Percentiles rank a stretch among this genome's conserved stretches.
Evolutionary conservation across 1,140 invertebrate species (phyloP).

Genomic region (Psix sp.): DNA sequence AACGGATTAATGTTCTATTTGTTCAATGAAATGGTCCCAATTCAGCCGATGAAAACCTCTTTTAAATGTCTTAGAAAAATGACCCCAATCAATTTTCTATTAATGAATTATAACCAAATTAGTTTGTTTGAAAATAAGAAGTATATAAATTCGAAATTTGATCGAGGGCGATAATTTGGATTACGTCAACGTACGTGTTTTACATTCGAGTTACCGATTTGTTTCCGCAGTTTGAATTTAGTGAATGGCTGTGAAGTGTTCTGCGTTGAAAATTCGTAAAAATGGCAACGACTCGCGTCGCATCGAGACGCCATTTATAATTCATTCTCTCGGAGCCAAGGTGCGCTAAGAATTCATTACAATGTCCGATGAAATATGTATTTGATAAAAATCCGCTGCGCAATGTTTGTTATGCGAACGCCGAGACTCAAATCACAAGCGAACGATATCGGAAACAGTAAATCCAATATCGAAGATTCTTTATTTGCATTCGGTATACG

Average conservation of each 20-base stretch:
- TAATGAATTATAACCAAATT: too few species aligned
- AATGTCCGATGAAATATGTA: constrained; percentile 20
- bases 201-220: constrained; percentile 14
- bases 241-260: not conserved
- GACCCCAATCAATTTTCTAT: too few species aligned
- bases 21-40: too few species aligned
- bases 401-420: constrained; percentile 27
- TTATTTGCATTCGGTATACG: constrained; percentile 44
- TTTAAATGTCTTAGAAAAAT: too few species aligned
- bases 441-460: constrained; percentile 27
- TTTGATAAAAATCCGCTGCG: constrained; percentile 33
- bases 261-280: not conserved
- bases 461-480: constrained; percentile 32
- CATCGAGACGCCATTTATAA: constrained; percentile 11
- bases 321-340: constrained; percentile 3
- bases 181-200: too few species aligned
- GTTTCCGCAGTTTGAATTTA: not conserved
- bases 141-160: too few species aligned
- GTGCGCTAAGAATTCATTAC: constrained; percentile 27
- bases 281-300: constrained; percentile 14
- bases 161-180: too few species aligned
- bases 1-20: too few species aligned
- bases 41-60: too few species aligned
- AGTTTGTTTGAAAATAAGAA: too few species aligned
- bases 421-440: constrained; percentile 9